Evolutionary conservation across 2,113 vertebrate genomes (phyloP), one percentile per base, ranked within the genome.

Genomic region (Nibea coibor): DNA sequence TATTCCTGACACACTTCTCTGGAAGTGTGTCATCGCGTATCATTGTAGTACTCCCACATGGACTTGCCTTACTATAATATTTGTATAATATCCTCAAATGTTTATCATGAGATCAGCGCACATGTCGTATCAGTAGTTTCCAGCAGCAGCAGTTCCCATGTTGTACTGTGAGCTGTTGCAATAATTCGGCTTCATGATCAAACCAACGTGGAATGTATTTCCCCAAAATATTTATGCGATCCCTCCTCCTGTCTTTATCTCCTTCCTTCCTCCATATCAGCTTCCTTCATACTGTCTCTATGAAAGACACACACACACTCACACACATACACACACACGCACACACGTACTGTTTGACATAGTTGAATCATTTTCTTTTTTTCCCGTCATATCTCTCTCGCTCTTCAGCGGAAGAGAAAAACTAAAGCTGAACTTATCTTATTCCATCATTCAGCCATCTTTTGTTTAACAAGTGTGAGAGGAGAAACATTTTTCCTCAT

Each of bases 221-320:
- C 71, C 82, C 61, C 61, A 75, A 83, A 88, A 91, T 87, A 90
- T 89, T 83, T 86, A 87, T 70, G 75, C 19, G 12, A 56, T 67
- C 82, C 80, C 81, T 83, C 80, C 70, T 82, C 57, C 72, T 82
- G 71, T 80, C 72, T 91, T 88, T 89, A 92, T 91, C 89, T 88
- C 47, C 80, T 93, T 92, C 89, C 89, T 91, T 89, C 93, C 88
- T 87, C 83, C 75, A 75, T 89, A 91, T 92, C 89, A 82, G 81
- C 75, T 92, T 93, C 91, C 91, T 91, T 84, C 69, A 69, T 67
- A 73, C 65, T 59, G 75, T 31, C 63, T 77, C 45, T 22, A 1
- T 22, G 2, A 26, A 10, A 17, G 31, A 42, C 62, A 28, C 53
- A 35, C 62, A 28, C 53, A 59, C 31, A 51, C 35, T 22, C 48